Evolutionary conservation across 1,140 invertebrate species (phyloP), one percentile per base, ranked within the genome.

Genomic region (Solenopsis invicta): DNA sequence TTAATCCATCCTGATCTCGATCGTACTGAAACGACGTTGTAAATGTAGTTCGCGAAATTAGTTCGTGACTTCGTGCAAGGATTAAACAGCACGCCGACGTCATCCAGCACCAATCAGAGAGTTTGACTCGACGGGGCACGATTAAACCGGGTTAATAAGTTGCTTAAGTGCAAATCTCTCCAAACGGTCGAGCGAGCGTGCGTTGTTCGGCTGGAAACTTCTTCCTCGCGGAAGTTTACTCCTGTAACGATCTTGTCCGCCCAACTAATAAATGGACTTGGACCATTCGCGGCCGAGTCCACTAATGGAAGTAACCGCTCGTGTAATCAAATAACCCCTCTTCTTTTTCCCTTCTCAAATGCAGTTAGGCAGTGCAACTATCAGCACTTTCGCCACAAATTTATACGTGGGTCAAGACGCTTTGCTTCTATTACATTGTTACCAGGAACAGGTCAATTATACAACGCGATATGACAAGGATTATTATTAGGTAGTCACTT

Each of bases 61-160:
- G 81, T 76, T 85, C 56, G 81, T 76, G 81, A 76, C 81, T 85
- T 50, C 56, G 71, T 62, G 56, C 24, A 56, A 41, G 56, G 81
- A 85, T 85, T 85, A 85, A 85, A 76, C 48, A 64, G 81, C 72
- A 64, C 45, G 72, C 56, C 81, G 48, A 76, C 81, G 56, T 76
- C 81, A 85, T 76, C 71, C 81, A 85, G 71, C 71, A 85, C 71
- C 81, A 85, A 85, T 85, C 81, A 85, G 81, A 76, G 81, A 85
- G 81, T 85, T 76, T 85, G 81, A 76, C 72, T 85, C 71, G 67
- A 82, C 80, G 48, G 48, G 56, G 54, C 56, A 50, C 71, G 56
- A 85, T 85, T 85, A 85, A 85, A 85, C 81, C 81, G 45, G 34
- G 71, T 85, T 85, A 85, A 85, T 76, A 85, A 85, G 81, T 85